Evolutionary conservation across 64 coral and sea anemone species (phyloP).

Genomic region (Montipora foliosa): DNA sequence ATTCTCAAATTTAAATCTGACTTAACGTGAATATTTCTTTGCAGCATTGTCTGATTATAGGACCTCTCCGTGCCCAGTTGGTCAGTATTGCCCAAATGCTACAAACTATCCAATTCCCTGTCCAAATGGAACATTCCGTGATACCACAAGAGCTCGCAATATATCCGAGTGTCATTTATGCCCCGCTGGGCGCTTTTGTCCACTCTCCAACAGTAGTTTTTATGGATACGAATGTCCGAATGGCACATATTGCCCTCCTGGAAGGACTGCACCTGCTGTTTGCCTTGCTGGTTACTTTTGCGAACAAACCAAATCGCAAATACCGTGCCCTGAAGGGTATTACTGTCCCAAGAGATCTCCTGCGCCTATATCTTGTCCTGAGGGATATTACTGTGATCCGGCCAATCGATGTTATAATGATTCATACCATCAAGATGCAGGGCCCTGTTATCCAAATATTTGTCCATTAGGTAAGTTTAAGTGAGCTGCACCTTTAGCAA

Average conservation of each 20-base stretch:
- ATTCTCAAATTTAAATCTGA: not conserved
- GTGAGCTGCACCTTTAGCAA: not conserved
- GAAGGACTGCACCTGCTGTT: constrained; percentile 77
- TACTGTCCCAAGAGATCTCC: constrained; percentile 85
- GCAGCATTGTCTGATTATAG: constrained; percentile 78
- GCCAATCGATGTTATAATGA: constrained; percentile 67
- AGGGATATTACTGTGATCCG: constrained; percentile 93
- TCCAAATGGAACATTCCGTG: constrained; percentile 91
- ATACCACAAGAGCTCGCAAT: constrained; percentile 71
- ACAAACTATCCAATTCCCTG: constrained; percentile 77
- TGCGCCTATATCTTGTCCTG: constrained; percentile 76
- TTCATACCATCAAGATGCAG: constrained; percentile 60
- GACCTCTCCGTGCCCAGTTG: constrained; percentile 88
- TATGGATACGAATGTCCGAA: constrained; percentile 76
- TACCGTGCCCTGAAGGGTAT: constrained; percentile 88
- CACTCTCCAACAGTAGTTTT: constrained; percentile 77
- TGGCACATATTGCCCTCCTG: constrained; percentile 87
- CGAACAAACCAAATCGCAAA: constrained; percentile 72
- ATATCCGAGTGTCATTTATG: constrained; percentile 82
- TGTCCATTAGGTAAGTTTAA: constrained; percentile 80
- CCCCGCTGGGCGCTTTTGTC: constrained; percentile 83
- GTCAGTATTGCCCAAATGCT: constrained; percentile 88
- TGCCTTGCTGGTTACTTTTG: constrained; percentile 93
- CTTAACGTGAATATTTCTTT: not conserved
- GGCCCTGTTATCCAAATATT: constrained; percentile 84